Conservation (phyloP, 2,888 invertebrate species). For the Quadroppia sp. region DNA sequence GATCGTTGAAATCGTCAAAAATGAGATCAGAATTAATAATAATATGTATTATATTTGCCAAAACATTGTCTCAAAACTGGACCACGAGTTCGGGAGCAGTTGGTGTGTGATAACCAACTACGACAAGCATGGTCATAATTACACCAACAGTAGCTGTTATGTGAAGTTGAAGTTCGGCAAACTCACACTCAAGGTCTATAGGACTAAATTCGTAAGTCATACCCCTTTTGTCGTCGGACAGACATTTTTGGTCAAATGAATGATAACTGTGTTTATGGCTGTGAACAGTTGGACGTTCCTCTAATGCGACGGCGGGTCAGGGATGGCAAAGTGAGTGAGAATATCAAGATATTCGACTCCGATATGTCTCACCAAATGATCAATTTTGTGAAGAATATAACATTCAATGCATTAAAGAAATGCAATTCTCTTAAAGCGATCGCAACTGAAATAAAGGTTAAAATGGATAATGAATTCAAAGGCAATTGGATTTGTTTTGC, state of each 20-base stretch:
- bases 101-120: not conserved
- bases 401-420: not conserved
- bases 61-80: not conserved
- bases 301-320: not conserved
- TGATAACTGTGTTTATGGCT: not conserved
- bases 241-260: too few relatives aligned
- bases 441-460: not conserved
- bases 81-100: not conserved
- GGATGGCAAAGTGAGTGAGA: not conserved
- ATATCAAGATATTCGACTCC: not conserved
- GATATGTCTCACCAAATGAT: not conserved
- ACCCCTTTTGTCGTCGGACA: too few relatives aligned
- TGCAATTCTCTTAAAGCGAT: not conserved
- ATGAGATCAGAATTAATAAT: not conserved
- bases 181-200: not conserved
- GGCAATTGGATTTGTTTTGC: slow-evolving; percentile 5
- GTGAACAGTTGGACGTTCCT: not conserved
- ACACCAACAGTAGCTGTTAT: not conserved
- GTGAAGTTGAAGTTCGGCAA: slow-evolving; percentile 3
- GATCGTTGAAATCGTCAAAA: not conserved
- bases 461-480: not conserved
- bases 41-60: not conserved
- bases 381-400: not conserved
- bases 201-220: slow-evolving; percentile 1
- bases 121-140: slow-evolving; percentile 6